These are phyloP conservation scores for Saimiri boliviensis DNA, from an alignment of 2,113 vertebrate genomes.

Conservation along the genomic window DNA sequence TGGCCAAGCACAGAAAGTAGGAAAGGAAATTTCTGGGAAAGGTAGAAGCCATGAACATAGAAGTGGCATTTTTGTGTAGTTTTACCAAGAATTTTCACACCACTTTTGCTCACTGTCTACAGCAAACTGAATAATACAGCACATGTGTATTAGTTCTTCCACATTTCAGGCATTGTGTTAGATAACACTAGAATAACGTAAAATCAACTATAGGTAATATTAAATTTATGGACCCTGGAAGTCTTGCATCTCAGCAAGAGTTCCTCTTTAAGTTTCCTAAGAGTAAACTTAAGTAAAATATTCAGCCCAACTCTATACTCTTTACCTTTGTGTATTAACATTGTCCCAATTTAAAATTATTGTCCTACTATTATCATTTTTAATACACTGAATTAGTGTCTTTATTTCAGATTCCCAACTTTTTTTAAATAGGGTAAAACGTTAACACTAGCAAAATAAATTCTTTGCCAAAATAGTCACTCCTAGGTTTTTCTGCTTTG, in stretches of 20 bases:
- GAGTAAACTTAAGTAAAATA: not conserved
- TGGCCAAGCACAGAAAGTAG: not conserved
- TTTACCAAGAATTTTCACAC: not conserved
- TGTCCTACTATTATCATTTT: not conserved
- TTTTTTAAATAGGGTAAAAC: not conserved
- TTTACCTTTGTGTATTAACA: not conserved
- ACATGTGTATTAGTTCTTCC: not conserved
- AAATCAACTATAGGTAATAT: not conserved
- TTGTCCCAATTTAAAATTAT: not conserved
- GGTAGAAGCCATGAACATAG: not conserved
- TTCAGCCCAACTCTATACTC: not conserved
- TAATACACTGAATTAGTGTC: not conserved
- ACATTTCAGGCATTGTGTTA: not conserved
- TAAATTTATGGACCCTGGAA: not conserved
- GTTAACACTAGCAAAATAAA: not conserved
- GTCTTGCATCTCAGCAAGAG: not conserved
- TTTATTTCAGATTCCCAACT: not conserved
- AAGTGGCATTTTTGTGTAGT: not conserved
- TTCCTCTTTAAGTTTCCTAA: not conserved
- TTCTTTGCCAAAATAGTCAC: not conserved
- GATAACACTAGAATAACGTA: not conserved
- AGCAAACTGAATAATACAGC: not conserved
- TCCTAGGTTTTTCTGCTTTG: not conserved
- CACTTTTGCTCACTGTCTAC: not conserved
- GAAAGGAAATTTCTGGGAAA: not conserved